Evolutionary conservation across 2,113 vertebrate species (phyloP).

Genomic region (Hemiscyllium ocellatum): DNA sequence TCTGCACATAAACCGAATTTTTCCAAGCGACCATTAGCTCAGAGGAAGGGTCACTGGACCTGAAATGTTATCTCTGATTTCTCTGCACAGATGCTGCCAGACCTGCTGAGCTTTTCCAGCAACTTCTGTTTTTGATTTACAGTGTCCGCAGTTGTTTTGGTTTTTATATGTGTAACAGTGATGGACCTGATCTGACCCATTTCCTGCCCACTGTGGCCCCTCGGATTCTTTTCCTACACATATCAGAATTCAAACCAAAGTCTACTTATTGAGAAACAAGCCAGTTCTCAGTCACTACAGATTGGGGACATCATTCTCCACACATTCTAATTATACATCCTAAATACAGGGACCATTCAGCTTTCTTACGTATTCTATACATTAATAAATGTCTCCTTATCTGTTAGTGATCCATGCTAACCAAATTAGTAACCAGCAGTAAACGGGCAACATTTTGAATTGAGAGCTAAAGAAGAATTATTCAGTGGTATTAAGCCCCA

Average conservation of each 20-base stretch:
- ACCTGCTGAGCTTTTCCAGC: too few relatives aligned
- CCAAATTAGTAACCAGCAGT: background rate
- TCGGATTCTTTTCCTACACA: background rate
- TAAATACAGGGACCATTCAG: background rate
- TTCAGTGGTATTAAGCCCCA: background rate
- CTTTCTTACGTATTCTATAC: background rate
- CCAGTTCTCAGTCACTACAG: background rate
- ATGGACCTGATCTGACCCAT: background rate
- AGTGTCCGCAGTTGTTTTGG: too few relatives aligned
- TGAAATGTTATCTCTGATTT: too few relatives aligned
- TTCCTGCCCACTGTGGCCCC: background rate
- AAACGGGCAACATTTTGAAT: background rate
- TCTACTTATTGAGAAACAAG: background rate
- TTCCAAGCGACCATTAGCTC: too few relatives aligned
- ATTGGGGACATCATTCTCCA: background rate
- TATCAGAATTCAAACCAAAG: background rate
- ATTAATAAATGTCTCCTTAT: background rate
- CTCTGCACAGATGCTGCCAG: too few relatives aligned
- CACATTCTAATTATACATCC: background rate
- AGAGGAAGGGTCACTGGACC: too few relatives aligned
- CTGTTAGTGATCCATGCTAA: background rate
- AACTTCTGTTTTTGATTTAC: too few relatives aligned
- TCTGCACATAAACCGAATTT: too few relatives aligned
- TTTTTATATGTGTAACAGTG: background rate
- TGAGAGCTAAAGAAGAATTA: background rate